These are phyloP conservation scores for Homarus gammarus DNA, from an alignment of 2,888 invertebrate species.

Conservation along the genomic window DNA sequence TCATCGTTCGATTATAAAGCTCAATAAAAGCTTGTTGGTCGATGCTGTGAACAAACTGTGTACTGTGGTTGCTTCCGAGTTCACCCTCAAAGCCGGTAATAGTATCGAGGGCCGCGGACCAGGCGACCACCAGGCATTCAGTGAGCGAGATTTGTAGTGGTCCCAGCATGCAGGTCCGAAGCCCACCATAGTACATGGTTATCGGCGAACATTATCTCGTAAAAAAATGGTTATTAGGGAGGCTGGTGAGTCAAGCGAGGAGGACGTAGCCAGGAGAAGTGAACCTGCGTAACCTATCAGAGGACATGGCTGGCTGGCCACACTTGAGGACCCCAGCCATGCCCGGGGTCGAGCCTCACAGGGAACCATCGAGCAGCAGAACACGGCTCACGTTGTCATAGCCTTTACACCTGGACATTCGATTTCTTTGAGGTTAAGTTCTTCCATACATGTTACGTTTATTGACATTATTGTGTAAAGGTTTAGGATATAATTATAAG, in stretches of 20 bases:
- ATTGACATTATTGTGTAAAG: too few relatives aligned
- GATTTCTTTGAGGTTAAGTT: background rate
- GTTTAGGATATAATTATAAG: too few relatives aligned
- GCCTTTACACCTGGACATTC: background rate
- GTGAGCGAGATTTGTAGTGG: background rate
- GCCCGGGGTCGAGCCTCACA: background rate
- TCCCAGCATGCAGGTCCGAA: background rate
- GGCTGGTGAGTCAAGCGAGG: background rate
- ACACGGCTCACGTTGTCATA: background rate
- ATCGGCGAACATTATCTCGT: background rate
- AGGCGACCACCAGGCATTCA: background rate
- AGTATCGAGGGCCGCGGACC: background rate
- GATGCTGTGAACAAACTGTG: too few relatives aligned
- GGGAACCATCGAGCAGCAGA: background rate
- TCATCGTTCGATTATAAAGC: too few relatives aligned
- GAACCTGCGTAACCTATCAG: background rate
- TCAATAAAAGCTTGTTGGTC: too few relatives aligned
- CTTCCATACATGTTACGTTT: too few relatives aligned
- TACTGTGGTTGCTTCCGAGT: background rate
- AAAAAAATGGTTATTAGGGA: background rate
- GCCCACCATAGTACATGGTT: background rate
- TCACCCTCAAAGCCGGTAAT: background rate
- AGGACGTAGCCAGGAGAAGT: background rate
- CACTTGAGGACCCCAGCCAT: slow-evolving; percentile 1
- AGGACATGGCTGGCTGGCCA: slow-evolving; percentile 3